A percentile compares a stretch with the other conserved stretches of the same genome.
phyloP scores from a whole-genome alignment of 2,113 vertebrate species.

The Isurus oxyrinchus region DNA sequence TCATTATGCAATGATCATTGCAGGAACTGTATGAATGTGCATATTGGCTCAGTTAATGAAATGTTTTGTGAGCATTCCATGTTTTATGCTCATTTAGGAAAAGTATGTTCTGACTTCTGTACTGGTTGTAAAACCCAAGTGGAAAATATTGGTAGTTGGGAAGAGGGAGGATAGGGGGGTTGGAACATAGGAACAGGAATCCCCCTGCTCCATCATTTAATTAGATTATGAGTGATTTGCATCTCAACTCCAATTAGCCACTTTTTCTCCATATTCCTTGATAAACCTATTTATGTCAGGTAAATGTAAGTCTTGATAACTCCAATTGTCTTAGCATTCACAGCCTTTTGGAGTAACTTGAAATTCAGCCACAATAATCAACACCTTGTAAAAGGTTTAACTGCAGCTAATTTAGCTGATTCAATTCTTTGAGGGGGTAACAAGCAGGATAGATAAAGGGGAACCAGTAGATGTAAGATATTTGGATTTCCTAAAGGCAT shows the following conservation, averaged over 20 bases:
- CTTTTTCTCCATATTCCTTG: neutral
- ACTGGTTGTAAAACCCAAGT: neutral
- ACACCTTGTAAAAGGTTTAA: neutral
- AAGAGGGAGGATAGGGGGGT: neutral
- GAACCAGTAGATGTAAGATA: too few species aligned
- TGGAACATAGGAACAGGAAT: neutral
- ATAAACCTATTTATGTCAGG: neutral
- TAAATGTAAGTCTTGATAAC: neutral
- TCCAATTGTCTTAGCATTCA: neutral
- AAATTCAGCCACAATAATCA: neutral
- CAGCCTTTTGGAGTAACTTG: neutral
- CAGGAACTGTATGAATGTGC: neutral
- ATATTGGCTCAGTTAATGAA: neutral
- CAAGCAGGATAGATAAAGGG: too few species aligned
- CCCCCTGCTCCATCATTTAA: neutral
- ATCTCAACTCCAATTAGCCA: neutral
- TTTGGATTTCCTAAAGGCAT: too few species aligned
- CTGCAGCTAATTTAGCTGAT: neutral
- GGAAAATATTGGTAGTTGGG: neutral
- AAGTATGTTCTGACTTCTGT: neutral
- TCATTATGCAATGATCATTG: neutral
- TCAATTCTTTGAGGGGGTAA: too few species aligned
- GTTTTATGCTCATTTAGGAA: neutral
- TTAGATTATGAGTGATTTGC: neutral
- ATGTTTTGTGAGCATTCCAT: neutral